Base-by-base conservation (phyloP, 2,797 vertebrate species). In the Premnoplex brunnescens region DNA sequence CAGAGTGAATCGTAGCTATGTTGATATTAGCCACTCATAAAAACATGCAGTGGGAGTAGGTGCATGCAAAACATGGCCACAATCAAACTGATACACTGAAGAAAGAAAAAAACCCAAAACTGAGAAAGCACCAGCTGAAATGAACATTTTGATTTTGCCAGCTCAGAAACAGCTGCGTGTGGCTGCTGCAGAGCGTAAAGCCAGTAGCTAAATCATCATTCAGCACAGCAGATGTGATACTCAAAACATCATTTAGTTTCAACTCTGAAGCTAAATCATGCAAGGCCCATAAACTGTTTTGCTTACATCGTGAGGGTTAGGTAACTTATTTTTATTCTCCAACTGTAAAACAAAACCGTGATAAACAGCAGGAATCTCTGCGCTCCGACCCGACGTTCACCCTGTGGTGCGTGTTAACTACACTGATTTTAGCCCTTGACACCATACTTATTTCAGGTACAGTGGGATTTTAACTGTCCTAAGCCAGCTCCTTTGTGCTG, bases 21-120 rank as follows among this genome's bases (percentile, higher is more conserved):
- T 78, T 96, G 97, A 85, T 91, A 95, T 94, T 39, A 97, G 94
- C 96, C 97, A 94, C 91, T 96, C 97, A 91, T 95, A 96, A 97
- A 96, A 96, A 92, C 98, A 97, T 97, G 98, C 98, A 97, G 97
- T 92, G 95, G 84, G 95, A 97, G 83, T 48, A 96, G 92, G 58
- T 97, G 96, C 98, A 97, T 98, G 97, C 98, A 98, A 97, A 98
- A 94, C 94, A 81, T 96, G 96, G 95, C 97, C 97, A 97, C 95
- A 56, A 90, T 93, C 96, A 96, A 97, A 97, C 77, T 60, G 74
- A 97, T 93, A 97, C 85, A 97, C 11, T 89, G 88, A 96, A 82
- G 32, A 5, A 37, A 64, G 67, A 59, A 54, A 44, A 15, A 26
- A 11, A 54, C 21, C 20, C 11, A 22, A 72, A 88, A 77, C 34